Conservation (phyloP, 2,888 invertebrate species). For the Pogonocherus hispidulus region DNA sequence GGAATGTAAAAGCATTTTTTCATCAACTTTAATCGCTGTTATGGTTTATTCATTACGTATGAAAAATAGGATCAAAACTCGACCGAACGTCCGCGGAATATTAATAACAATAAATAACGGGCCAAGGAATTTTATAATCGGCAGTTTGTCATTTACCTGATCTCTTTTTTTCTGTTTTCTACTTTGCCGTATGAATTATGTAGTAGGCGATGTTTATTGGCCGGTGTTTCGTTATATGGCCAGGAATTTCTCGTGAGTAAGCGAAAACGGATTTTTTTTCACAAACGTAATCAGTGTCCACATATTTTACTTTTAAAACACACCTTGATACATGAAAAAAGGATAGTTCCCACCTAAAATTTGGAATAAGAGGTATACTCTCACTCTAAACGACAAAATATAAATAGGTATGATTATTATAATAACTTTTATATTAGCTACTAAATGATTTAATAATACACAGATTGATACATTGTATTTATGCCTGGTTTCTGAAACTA, state of each 20-base stretch:
- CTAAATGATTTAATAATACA: too few relatives aligned
- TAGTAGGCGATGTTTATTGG: conserved; percentile 2
- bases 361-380: too few relatives aligned
- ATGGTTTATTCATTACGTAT: conserved; percentile 46
- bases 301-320: too few relatives aligned
- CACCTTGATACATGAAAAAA: too few relatives aligned
- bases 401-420: too few relatives aligned
- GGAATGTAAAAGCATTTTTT: conserved; percentile 28
- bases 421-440: too few relatives aligned
- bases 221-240: not conserved
- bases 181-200: conserved; percentile 25
- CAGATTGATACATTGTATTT: too few relatives aligned
- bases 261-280: not conserved
- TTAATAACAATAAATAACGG: conserved; percentile 44
- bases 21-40: conserved; percentile 23
- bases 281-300: too few relatives aligned
- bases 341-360: too few relatives aligned
- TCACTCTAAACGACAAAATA: too few relatives aligned
- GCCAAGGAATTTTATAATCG: conserved; percentile 34
- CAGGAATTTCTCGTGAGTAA: not conserved
- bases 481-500: too few relatives aligned
- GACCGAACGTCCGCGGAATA: conserved; percentile 39
- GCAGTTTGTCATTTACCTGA: conserved; percentile 36
- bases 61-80: conserved; percentile 42
- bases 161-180: conserved; percentile 30